These are phyloP conservation scores for Ibycter americanus DNA, from an alignment of 2,797 vertebrate species.

Conservation along the genomic window DNA sequence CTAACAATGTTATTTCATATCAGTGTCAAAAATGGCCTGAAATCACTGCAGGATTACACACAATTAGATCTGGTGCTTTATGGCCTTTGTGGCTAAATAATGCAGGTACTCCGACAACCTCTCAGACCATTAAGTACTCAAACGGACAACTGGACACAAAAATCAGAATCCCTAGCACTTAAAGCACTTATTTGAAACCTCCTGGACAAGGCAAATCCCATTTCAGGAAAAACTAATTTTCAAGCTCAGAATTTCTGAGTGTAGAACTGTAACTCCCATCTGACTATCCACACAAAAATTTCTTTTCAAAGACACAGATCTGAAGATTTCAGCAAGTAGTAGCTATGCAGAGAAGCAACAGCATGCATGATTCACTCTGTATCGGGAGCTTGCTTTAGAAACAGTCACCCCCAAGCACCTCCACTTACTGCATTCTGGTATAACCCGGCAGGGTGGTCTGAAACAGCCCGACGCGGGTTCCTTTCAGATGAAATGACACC, in stretches of 20 bases:
- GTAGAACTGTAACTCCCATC: not conserved
- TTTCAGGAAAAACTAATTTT: not conserved
- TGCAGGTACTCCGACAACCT: not conserved
- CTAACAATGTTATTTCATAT: accelerated
- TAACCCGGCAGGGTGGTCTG: not conserved
- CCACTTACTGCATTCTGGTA: not conserved
- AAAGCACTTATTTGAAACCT: not conserved
- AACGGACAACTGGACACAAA: not conserved
- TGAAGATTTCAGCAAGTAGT: not conserved
- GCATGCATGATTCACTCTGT: accelerated
- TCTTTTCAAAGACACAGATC: not conserved
- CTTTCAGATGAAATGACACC: not conserved
- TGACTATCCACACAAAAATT: not conserved
- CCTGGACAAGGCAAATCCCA: not conserved
- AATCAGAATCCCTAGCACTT: not conserved
- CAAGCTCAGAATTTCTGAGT: not conserved
- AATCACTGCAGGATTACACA: not conserved
- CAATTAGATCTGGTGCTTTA: not conserved
- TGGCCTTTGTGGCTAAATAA: not conserved
- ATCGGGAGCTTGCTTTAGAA: not conserved
- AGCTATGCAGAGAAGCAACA: not conserved
- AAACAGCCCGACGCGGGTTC: not conserved
- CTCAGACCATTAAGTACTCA: not conserved
- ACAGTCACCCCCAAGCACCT: not conserved
- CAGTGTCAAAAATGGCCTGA: not conserved